Evolutionary conservation across 37 sponge, comb jelly and placozoan genomes (phyloP), one percentile per base, ranked within the genome.

Genomic region (Amphimedon queenslandica): DNA sequence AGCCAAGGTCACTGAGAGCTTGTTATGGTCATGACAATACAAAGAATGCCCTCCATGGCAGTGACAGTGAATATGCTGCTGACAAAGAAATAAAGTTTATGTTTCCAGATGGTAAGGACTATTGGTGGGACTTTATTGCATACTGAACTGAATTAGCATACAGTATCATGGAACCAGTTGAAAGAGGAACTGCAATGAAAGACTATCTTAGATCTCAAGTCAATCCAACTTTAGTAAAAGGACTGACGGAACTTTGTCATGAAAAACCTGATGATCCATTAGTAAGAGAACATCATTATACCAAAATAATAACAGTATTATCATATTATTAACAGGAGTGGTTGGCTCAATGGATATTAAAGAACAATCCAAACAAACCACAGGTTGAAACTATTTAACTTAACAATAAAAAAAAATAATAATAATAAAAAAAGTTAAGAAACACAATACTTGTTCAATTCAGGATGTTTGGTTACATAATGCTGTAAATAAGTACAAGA

Each of bases 311-410:
- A 38, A 5, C 3, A 41, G 41, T 40, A 28, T 70, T 27, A 47
- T 16, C 23, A 37, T 64, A 29, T 47, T 23, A 42, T 42, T 36
- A 20, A 53, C 71, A 94, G 95, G 66, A 51, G 60, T 97, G 94
- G 94, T 78, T 97, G 29, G 92, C 94, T 33, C 75, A 88, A 37
- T 97, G 98, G 98, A 76, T 97, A 56, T 66, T 94, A 37, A 69
- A 72, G 5, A 97, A 97, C 82, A 94, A 97, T 68, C 98, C 94
- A 23, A 97, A 97, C 80, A 94, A 97, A 74, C 98, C 98, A 30
- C 51, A 30, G 29, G 67, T 77, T 25, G 57, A 63, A 28, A 37
- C 32, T 23, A 13, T 10, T 37, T n/a, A 1, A 35, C 38, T 3
- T 27, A 40, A 35, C 27, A 3, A 66, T 38, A n/a, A n/a, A n/a